phyloP scores from a whole-genome alignment of 1,140 invertebrate genomes.

The Olivierus martensii region DNA sequence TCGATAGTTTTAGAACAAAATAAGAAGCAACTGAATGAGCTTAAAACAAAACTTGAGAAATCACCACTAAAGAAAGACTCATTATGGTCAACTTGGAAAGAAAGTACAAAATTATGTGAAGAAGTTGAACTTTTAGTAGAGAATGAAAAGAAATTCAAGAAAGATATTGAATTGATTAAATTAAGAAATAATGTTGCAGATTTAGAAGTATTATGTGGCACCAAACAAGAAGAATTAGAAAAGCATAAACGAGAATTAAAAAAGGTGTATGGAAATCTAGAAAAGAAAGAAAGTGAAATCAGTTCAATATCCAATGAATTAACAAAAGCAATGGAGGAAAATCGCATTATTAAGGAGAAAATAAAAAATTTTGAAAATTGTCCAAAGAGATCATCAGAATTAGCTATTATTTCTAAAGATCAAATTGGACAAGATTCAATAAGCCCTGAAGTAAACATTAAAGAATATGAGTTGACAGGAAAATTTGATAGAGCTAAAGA shows the following conservation, averaged over 20 bases:
- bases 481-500: constrained; percentile 60
- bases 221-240: neutral
- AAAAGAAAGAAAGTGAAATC: neutral
- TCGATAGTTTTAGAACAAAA: too few species aligned
- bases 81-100: constrained; percentile 12
- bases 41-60: constrained; percentile 5
- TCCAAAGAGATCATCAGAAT: neutral
- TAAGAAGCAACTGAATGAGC: too few species aligned
- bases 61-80: constrained; percentile 9
- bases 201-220: neutral
- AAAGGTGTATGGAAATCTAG: neutral
- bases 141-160: neutral
- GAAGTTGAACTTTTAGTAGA: neutral
- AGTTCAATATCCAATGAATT: neutral
- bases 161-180: neutral
- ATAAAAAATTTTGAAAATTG: neutral
- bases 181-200: neutral
- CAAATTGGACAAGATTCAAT: too few species aligned
- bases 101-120: constrained; percentile 13
- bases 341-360: neutral
- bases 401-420: neutral
- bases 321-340: neutral
- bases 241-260: neutral
- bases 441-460: too few species aligned
- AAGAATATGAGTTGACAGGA: too few species aligned